These are phyloP conservation scores for Carabus problematicus DNA, from an alignment of 2,888 invertebrate genomes.

Conservation along the genomic window DNA sequence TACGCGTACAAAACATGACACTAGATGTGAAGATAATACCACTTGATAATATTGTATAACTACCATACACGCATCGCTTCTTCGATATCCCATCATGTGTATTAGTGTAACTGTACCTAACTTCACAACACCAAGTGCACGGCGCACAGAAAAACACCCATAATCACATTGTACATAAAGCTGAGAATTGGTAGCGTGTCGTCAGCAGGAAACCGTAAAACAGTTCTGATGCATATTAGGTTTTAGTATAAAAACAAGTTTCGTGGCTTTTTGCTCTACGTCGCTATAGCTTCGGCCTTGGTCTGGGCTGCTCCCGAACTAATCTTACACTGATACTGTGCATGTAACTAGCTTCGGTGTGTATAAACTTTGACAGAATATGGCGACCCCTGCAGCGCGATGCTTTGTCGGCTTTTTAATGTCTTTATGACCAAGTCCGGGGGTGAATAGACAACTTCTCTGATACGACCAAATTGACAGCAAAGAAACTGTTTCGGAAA, in stretches of 20 bases:
- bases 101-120: no score
- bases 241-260: conserved; percentile 39
- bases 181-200: no score
- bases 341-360: no score
- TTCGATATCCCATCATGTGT: no score
- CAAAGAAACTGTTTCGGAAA: conserved; percentile 38
- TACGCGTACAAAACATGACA: no score
- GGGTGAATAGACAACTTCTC: conserved; percentile 28
- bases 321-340: no score
- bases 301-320: no score
- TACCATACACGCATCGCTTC: no score
- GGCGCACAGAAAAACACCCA: no score
- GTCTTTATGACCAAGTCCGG: conserved; percentile 32
- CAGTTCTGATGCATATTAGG: conserved; percentile 38
- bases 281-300: conserved; percentile 6
- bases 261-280: conserved; percentile 26
- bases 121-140: no score
- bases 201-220: conserved; percentile 35
- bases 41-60: conserved; percentile 25
- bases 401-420: conserved; percentile 39
- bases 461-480: conserved; percentile 32
- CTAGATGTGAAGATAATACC: conserved; percentile 12
- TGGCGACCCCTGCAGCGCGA: neutral
- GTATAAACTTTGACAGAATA: no score
- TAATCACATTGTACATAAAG: no score